Conservation (phyloP, 2,888 invertebrate genomes). For the Polymixis flavicincta region DNA sequence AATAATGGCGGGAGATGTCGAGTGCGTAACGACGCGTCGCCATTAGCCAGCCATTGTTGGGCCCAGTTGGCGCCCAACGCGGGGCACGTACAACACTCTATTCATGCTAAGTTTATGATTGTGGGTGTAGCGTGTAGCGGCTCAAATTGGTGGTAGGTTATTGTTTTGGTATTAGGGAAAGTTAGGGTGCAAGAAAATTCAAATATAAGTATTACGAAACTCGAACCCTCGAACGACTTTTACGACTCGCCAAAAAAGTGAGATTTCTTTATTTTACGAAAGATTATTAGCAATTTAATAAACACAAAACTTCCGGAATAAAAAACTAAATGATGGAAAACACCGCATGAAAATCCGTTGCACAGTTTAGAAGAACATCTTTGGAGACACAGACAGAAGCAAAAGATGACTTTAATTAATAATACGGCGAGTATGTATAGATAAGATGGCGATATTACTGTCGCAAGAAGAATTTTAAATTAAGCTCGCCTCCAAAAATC, state of each 20-base stretch:
- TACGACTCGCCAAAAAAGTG: no score
- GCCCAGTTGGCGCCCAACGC: conserved; percentile 78
- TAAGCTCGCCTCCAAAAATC: background rate
- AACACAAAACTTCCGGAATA: no score
- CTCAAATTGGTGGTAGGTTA: conserved; percentile 12
- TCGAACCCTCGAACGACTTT: no score
- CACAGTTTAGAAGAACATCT: no score
- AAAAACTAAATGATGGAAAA: no score
- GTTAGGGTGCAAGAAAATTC: background rate
- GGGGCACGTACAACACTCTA: conserved; percentile 67
- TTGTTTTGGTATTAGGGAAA: conserved; percentile 15
- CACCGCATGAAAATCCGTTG: no score
- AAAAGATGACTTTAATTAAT: no score
- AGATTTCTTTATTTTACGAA: no score
- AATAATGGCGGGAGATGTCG: conserved; percentile 64
- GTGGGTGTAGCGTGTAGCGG: conserved; percentile 21
- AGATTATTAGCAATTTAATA: no score
- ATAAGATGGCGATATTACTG: background rate
- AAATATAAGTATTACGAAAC: no score
- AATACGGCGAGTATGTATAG: no score
- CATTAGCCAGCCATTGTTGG: conserved; percentile 84
- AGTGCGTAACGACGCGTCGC: conserved; percentile 81
- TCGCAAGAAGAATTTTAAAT: conserved; percentile 12
- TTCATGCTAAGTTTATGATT: conserved; percentile 57
- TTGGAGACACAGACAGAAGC: no score